A percentile compares a stretch with the other conserved stretches of the same genome.
phyloP scores from a whole-genome alignment of 2,888 invertebrate species.

The Pedicia rivosa region DNA sequence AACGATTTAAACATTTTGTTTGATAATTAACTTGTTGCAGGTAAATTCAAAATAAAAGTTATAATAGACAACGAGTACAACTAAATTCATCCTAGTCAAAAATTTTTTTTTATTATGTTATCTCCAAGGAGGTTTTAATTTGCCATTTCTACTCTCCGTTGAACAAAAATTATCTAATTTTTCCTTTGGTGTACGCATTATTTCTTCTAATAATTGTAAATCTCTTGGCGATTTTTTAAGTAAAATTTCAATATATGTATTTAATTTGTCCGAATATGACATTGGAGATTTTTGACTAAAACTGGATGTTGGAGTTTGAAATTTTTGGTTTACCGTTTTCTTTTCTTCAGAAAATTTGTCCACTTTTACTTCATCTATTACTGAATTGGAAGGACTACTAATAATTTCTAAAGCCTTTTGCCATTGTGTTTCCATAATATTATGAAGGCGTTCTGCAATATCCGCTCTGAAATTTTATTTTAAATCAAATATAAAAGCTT shows the following conservation, averaged over 20 bases:
- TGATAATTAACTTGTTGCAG: no score
- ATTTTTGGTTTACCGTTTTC: constrained; percentile 19
- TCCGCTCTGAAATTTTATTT: constrained; percentile 38
- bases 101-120: no score
- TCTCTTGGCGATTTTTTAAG: constrained; percentile 36
- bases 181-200: constrained; percentile 18
- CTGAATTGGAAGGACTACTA: constrained; percentile 28
- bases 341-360: not conserved
- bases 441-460: constrained; percentile 57
- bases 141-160: no score
- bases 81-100: no score
- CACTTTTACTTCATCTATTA: no score
- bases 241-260: constrained; percentile 19
- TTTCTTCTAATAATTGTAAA: constrained; percentile 25
- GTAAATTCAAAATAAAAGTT: no score
- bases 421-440: constrained; percentile 69
- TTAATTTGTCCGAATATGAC: constrained; percentile 17
- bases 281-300: constrained; percentile 11
- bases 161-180: no score
- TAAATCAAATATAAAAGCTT: no score
- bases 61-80: no score
- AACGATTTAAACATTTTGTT: no score
- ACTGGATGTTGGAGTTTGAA: constrained; percentile 25
- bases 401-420: constrained; percentile 56
- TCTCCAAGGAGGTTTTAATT: no score